These are phyloP conservation scores for Tamias sibiricus DNA, from an alignment of 2,113 vertebrate species.

Conservation along the genomic window DNA sequence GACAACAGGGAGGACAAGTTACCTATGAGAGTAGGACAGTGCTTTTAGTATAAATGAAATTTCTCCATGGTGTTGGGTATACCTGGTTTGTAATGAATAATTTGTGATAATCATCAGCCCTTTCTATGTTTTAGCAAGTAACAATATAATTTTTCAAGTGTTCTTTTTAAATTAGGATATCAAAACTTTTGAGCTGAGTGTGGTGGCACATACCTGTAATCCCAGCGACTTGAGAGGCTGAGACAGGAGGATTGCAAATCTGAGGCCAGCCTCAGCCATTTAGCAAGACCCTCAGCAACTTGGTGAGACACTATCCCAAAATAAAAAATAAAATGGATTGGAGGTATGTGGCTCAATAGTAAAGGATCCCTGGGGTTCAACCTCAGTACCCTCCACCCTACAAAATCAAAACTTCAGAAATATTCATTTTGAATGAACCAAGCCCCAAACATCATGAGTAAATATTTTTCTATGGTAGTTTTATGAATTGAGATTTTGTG, in stretches of 20 bases:
- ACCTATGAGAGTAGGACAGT: not conserved
- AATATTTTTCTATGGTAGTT: not conserved
- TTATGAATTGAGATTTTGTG: not conserved
- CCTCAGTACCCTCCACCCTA: too few relatives aligned
- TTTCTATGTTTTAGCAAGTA: not conserved
- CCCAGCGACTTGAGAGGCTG: too few relatives aligned
- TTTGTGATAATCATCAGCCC: not conserved
- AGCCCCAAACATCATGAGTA: not conserved
- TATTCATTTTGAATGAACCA: conserved; percentile 13
- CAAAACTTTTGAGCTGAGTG: too few relatives aligned
- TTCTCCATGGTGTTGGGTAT: not conserved
- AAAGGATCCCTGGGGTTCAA: too few relatives aligned
- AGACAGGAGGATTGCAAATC: too few relatives aligned
- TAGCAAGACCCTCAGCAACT: too few relatives aligned
- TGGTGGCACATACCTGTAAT: too few relatives aligned
- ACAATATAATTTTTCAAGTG: not conserved
- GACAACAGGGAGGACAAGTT: not conserved
- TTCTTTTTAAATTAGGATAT: not conserved
- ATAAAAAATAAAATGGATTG: too few relatives aligned
- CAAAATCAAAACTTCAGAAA: not conserved
- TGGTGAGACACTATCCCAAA: too few relatives aligned
- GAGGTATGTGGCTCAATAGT: too few relatives aligned
- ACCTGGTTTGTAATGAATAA: not conserved
- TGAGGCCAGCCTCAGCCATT: too few relatives aligned
- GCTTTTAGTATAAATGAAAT: not conserved